Evolutionary conservation across 2,888 invertebrate genomes (phyloP), one percentile per base, ranked within the genome.

Genomic region (Drosophila paranaensis): DNA sequence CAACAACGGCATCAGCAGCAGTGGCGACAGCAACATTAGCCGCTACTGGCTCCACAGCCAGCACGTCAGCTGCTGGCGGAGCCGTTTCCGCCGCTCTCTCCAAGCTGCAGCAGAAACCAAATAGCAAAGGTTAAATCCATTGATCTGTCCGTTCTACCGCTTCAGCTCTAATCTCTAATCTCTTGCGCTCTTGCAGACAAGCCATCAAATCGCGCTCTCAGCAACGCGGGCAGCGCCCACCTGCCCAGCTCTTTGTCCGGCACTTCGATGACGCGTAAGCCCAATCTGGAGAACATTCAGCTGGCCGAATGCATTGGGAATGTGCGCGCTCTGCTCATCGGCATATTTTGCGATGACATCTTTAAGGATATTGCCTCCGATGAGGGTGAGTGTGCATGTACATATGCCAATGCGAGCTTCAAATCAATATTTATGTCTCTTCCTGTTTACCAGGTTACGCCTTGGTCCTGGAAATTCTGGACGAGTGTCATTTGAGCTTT

Each of bases 401-500:
- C 30, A 33, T 33, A 33, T 33, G 8, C 27, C 16, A 30, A 5
- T 25, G 3, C 1, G 11, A 1, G 3, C 37, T 58, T 10, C 45
- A 10, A 6, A 9, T 27, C 33, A 42, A 33, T 27, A 20, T 6
- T 37, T 16, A n/a, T 33, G 9, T 9, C 3, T 14, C 60, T 10
- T 13, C 42, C 11, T 55, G 5, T 27, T 2, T 8, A 25, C 9
- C 10, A 92, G 94, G 94, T 13, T 90, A 94, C 48, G 94, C 95
- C 65, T 94, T 96, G 94, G 95, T 95, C 3, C 94, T 94, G 60
- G 95, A 96, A 39, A 96, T 98, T 76, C 93, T 98, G 61, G 96
- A 96, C 60, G 98, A 99, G 92, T 97, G 98, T 65, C 97, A 98
- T 81, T 95, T 95, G 61, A 98, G 98, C 1, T 97, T 98, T 90